phyloP scores from a whole-genome alignment of 2,113 vertebrate species.

The Donacobius atricapilla region DNA sequence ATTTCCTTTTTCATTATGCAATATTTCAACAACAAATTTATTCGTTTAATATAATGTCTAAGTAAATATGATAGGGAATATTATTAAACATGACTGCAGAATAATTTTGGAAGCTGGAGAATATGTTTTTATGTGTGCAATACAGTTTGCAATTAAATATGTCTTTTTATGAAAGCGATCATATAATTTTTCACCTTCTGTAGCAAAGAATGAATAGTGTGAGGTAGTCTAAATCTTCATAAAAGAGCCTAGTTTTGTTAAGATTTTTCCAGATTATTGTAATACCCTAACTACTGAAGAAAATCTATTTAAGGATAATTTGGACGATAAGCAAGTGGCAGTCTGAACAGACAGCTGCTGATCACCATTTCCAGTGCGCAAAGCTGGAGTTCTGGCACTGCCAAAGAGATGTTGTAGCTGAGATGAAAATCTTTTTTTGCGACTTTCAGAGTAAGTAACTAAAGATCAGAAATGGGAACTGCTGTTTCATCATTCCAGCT shows the following conservation, averaged over 20 bases:
- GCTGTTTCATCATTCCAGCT: background rate
- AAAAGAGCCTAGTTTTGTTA: background rate
- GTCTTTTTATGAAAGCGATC: background rate
- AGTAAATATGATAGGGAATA: conserved; percentile 16
- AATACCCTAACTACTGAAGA: background rate
- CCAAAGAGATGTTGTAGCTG: background rate
- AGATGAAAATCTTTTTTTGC: background rate
- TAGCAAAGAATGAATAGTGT: background rate
- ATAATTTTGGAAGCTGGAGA: conserved; percentile 13
- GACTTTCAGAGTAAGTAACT: background rate
- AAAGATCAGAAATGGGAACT: background rate
- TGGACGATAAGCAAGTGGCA: background rate
- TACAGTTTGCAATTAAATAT: background rate
- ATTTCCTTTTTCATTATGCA: conserved; percentile 38
- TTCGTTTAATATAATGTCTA: conserved; percentile 50
- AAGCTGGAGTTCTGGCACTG: background rate
- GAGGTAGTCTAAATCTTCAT: background rate
- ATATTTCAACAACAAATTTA: conserved; percentile 45
- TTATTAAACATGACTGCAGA: conserved; percentile 43
- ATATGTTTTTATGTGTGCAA: background rate
- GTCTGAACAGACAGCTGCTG: background rate
- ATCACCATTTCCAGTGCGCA: background rate
- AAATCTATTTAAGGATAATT: background rate
- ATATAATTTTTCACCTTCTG: background rate
- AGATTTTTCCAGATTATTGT: background rate